Evolutionary conservation across 1,140 invertebrate genomes (phyloP).

Genomic region (Aphis gossypii): DNA sequence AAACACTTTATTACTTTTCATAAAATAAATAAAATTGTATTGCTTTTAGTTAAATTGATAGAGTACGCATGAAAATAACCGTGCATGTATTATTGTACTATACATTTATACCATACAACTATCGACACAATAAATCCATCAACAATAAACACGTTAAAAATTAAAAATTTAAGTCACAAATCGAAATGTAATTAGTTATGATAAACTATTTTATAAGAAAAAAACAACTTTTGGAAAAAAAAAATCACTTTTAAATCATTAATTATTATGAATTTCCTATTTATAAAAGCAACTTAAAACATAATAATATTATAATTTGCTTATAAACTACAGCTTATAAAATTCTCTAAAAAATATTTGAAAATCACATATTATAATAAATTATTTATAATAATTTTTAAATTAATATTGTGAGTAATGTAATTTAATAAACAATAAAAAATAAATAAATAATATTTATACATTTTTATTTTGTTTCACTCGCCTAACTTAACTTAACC

Average conservation of each 20-base stretch:
- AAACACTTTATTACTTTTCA: neutral
- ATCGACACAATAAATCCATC: neutral
- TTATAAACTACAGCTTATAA: neutral
- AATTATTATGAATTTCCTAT: neutral
- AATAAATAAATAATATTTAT: neutral
- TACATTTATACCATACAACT: neutral
- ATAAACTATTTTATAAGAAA: neutral
- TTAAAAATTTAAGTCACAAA: neutral
- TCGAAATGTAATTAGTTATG: neutral
- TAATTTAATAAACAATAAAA: neutral
- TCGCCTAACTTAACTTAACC: neutral
- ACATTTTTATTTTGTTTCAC: neutral
- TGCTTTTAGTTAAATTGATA: slow-evolving; percentile 1
- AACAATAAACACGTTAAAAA: too few species aligned
- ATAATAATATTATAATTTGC: neutral
- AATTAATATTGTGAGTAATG: neutral
- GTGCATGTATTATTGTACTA: neutral
- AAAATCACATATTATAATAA: neutral
- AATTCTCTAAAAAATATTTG: neutral
- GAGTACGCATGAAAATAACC: neutral
- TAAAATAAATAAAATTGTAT: neutral
- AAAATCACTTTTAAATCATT: neutral
- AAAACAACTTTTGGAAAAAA: neutral
- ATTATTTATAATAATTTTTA: neutral
- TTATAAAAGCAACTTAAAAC: neutral